Conservation (phyloP, 2,113 vertebrate species). For the Probosciger aterrimus region DNA sequence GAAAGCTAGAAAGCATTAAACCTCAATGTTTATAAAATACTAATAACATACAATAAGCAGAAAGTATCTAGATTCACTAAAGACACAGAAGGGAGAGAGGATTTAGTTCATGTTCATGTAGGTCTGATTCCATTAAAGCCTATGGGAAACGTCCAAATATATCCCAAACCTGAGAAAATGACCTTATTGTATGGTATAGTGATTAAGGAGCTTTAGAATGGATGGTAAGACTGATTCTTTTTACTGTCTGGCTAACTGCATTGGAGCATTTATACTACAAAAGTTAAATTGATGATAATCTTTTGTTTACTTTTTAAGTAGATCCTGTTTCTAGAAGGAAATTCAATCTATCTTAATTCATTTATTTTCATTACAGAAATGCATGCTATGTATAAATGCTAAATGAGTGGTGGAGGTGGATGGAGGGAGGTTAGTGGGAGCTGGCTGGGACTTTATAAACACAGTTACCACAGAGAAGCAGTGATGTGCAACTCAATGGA, state of each 20-base stretch:
- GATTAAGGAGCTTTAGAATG: neutral
- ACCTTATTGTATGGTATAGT: neutral
- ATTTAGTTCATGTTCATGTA: neutral
- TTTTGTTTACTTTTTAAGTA: neutral
- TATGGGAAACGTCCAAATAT: neutral
- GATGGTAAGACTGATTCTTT: neutral
- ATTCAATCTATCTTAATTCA: conserved; percentile 15
- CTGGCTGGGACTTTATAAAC: neutral
- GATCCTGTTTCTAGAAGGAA: conserved; percentile 39
- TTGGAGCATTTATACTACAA: neutral
- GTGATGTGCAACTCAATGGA: neutral
- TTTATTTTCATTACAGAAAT: conserved; percentile 37
- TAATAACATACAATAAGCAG: neutral
- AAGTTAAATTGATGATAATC: neutral
- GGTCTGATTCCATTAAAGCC: neutral
- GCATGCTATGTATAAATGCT: neutral
- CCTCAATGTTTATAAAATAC: neutral
- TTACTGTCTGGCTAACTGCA: neutral
- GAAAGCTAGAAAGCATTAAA: neutral
- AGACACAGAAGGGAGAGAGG: neutral
- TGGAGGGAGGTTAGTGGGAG: neutral
- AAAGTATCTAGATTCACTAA: neutral
- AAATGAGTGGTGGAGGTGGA: neutral
- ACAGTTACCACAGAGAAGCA: neutral
- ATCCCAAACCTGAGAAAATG: neutral